A percentile compares a stretch with the other conserved stretches of the same genome.
These are phyloP conservation scores for Megalurothrips usitatus DNA, from an alignment of 2,888 invertebrate species.

Conservation along the genomic window DNA sequence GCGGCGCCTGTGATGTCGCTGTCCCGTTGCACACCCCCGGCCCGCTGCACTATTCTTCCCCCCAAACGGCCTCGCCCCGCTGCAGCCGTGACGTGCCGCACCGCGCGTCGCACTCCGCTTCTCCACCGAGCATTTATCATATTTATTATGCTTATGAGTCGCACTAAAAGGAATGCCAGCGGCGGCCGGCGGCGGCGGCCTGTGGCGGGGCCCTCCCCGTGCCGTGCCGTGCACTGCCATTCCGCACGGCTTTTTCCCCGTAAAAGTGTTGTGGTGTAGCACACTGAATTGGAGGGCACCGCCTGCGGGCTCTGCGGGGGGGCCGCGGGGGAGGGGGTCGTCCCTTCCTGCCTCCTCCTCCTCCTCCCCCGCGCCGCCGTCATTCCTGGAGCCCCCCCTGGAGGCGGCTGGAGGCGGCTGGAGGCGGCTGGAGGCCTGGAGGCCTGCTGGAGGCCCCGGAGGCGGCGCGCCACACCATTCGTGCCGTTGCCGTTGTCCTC, in stretches of 20 bases:
- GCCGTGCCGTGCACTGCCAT: constrained; percentile 44
- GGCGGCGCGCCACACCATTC: constrained; percentile 42
- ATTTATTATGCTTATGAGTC: constrained; percentile 52
- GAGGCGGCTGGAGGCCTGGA: constrained; percentile 50
- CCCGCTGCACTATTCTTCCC: too few relatives aligned
- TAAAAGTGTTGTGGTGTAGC: constrained; percentile 44
- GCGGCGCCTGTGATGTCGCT: background rate
- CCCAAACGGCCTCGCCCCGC: too few relatives aligned
- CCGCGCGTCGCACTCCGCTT: constrained; percentile 54
- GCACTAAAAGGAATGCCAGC: constrained; percentile 47
- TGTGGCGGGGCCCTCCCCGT: constrained; percentile 33
- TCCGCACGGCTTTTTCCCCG: constrained; percentile 36
- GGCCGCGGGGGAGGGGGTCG: constrained; percentile 52
- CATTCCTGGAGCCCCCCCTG: background rate
- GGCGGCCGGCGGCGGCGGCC: constrained; percentile 45
- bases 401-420: constrained; percentile 49
- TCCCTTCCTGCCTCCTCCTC: background rate
- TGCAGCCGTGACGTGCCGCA: constrained; percentile 46
- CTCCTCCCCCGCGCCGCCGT: too few relatives aligned
- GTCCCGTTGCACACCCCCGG: too few relatives aligned
- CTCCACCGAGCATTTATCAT: constrained; percentile 44
- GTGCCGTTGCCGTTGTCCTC: background rate
- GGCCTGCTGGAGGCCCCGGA: constrained; percentile 55
- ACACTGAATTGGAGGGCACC: too few relatives aligned
- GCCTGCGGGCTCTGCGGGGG: constrained; percentile 48